Evolutionary conservation across 1,140 invertebrate genomes (phyloP).

Genomic region (Cyrtorhinus lividipennis): DNA sequence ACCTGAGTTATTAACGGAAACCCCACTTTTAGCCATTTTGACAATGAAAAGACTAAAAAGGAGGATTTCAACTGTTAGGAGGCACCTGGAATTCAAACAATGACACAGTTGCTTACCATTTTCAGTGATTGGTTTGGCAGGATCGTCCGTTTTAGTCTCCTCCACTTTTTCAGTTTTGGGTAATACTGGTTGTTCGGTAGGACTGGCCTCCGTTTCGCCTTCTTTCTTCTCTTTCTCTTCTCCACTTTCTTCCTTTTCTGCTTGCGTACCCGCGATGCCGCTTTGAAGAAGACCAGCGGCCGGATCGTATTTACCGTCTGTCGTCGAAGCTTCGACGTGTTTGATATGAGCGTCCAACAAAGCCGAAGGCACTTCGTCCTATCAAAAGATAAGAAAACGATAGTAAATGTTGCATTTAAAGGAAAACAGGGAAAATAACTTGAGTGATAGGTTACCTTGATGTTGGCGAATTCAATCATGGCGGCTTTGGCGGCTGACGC

Average conservation of each 20-base stretch:
- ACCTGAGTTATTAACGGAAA: too few species aligned
- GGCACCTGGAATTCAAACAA: too few species aligned
- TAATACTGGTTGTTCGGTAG: slow-evolving; percentile 68
- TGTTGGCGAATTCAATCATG: slow-evolving; percentile 86
- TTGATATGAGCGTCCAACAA: slow-evolving; percentile 91
- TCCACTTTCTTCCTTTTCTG: slow-evolving; percentile 44
- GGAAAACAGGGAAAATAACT: too few species aligned
- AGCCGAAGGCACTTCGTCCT: slow-evolving; percentile 88
- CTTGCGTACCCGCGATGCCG: slow-evolving; percentile 76
- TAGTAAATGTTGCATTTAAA: too few species aligned
- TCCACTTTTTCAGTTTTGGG: slow-evolving; percentile 24
- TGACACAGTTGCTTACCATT: slow-evolving; percentile 10
- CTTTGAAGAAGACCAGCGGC: slow-evolving; percentile 57
- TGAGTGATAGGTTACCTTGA: too few species aligned
- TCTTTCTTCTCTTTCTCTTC: slow-evolving; percentile 33
- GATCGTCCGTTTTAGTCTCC: slow-evolving; percentile 27
- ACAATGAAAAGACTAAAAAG: too few species aligned
- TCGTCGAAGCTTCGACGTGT: slow-evolving; percentile 74
- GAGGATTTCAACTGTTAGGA: too few species aligned
- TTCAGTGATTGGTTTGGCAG: slow-evolving; percentile 28
- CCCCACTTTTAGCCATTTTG: too few species aligned
- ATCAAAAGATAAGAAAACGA: slow-evolving; percentile 16
- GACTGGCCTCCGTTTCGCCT: slow-evolving; percentile 28
- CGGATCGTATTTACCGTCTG: slow-evolving; percentile 65
- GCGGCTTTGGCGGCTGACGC: slow-evolving; percentile 94